Percentiles rank a stretch among this genome's conserved stretches.
Evolutionary conservation across 2,797 vertebrate genomes (phyloP).

Genomic region (Limosa lapponica): DNA sequence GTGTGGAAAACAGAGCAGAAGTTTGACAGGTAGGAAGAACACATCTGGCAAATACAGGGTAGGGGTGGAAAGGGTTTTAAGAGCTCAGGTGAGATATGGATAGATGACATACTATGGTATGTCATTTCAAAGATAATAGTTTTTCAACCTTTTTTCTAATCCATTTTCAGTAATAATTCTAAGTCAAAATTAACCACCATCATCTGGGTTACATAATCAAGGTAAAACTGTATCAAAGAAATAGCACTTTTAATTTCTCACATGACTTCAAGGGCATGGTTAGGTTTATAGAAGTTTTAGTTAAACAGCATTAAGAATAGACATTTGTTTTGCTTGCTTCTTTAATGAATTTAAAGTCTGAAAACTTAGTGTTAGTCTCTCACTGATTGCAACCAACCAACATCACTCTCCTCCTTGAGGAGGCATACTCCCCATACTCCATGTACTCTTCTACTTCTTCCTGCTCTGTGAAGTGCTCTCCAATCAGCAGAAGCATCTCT

Average conservation of each 20-base stretch:
- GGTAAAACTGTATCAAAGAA: background rate
- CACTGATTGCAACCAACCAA: background rate
- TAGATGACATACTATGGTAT: too few relatives aligned
- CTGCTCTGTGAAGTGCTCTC: background rate
- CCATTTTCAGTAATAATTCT: background rate
- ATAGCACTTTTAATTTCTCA: background rate
- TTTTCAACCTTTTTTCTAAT: background rate
- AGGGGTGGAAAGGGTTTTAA: background rate
- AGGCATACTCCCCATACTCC: accelerated
- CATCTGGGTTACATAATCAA: background rate
- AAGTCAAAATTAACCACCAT: background rate
- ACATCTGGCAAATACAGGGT: background rate
- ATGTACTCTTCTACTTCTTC: background rate
- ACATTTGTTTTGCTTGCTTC: background rate
- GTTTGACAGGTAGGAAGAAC: background rate
- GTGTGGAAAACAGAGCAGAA: background rate
- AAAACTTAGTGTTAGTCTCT: background rate
- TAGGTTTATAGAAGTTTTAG: background rate
- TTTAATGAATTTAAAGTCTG: background rate
- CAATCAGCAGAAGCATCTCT: background rate
- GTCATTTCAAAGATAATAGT: background rate
- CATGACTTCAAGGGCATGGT: background rate
- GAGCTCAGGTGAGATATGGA: background rate
- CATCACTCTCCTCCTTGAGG: background rate
- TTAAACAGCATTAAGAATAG: background rate